phyloP scores from a whole-genome alignment of 2,797 vertebrate species.

The Mastacembelus armatus region DNA sequence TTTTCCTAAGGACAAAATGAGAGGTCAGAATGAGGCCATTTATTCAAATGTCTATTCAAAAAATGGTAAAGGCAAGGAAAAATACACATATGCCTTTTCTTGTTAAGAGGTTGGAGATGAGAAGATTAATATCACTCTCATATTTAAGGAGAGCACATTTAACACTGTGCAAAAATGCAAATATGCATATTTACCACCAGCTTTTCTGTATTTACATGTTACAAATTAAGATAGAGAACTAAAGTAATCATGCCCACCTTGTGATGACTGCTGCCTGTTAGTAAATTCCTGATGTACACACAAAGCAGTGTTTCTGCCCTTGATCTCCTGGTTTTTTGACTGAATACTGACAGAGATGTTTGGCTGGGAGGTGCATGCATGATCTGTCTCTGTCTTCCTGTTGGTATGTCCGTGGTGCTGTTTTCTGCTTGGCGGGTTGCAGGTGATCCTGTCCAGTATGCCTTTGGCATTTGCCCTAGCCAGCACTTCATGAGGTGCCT shows the following conservation, averaged over 20 bases:
- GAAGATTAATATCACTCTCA: not conserved
- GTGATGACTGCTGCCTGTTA: slow-evolving; percentile 17
- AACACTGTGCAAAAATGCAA: no score
- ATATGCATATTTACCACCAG: no score
- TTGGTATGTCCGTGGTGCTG: slow-evolving; percentile 46
- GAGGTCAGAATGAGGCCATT: not conserved
- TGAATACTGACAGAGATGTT: slow-evolving; percentile 20
- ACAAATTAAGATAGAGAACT: not conserved
- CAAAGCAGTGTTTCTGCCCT: slow-evolving; percentile 17
- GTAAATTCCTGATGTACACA: slow-evolving; percentile 22
- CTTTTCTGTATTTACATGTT: no score
- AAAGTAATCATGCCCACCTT: slow-evolving; percentile 48
- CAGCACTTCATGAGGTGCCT: slow-evolving; percentile 80
- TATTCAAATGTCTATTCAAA: no score
- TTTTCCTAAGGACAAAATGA: slow-evolving; percentile 53
- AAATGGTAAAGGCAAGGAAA: no score
- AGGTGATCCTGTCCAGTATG: slow-evolving; percentile 77
- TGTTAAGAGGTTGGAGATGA: not conserved
- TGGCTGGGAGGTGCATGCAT: slow-evolving; percentile 45
- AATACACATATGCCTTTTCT: not conserved
- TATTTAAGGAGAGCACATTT: no score
- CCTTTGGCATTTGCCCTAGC: slow-evolving; percentile 84
- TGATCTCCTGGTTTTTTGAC: slow-evolving; percentile 51
- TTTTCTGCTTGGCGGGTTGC: slow-evolving; percentile 73
- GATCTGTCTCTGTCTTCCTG: slow-evolving; percentile 60